These are phyloP conservation scores for Knipowitschia caucasica DNA, from an alignment of 2,797 vertebrate genomes.

Conservation along the genomic window DNA sequence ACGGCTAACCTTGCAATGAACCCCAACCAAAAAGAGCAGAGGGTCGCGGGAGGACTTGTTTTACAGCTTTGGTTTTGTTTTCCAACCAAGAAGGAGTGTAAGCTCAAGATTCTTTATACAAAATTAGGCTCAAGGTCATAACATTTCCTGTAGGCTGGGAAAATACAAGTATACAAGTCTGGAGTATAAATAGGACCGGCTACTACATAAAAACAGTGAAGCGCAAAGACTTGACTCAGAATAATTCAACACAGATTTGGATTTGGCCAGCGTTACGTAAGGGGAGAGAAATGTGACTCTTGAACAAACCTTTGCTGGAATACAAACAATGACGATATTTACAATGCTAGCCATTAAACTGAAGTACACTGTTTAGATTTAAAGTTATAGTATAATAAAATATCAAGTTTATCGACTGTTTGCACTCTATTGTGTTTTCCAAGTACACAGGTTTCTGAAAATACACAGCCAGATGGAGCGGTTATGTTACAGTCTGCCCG, in stretches of 20 bases:
- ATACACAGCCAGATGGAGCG: slow-evolving; percentile 43
- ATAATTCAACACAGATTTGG: slow-evolving; percentile 60
- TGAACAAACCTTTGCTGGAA: slow-evolving; percentile 45
- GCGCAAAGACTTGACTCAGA: slow-evolving; percentile 24
- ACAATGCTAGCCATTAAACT: slow-evolving; percentile 5
- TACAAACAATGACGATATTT: not conserved
- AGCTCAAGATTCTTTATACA: slow-evolving; percentile 33
- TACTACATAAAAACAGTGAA: slow-evolving; percentile 43
- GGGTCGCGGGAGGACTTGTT: slow-evolving; percentile 47
- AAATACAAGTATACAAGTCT: slow-evolving; percentile 52
- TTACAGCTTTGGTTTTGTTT: slow-evolving; percentile 55
- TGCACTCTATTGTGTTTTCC: slow-evolving; percentile 50
- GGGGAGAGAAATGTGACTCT: slow-evolving; percentile 61
- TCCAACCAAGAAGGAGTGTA: slow-evolving; percentile 43
- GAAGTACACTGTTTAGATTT: slow-evolving; percentile 4
- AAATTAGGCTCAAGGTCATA: slow-evolving; percentile 60
- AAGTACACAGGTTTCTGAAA: slow-evolving; percentile 55
- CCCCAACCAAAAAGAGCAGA: slow-evolving; percentile 30
- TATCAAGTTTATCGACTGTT: slow-evolving; percentile 18
- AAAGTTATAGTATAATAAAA: slow-evolving; percentile 29
- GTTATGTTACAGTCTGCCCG: slow-evolving; percentile 58
- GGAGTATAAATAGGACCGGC: slow-evolving; percentile 65
- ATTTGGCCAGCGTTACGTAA: slow-evolving; percentile 59
- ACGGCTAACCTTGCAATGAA: slow-evolving; percentile 49
- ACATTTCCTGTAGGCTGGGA: slow-evolving; percentile 65